Base-by-base conservation (phyloP, 2,888 invertebrate genomes). In the Rhamphomyia laevipes region DNA sequence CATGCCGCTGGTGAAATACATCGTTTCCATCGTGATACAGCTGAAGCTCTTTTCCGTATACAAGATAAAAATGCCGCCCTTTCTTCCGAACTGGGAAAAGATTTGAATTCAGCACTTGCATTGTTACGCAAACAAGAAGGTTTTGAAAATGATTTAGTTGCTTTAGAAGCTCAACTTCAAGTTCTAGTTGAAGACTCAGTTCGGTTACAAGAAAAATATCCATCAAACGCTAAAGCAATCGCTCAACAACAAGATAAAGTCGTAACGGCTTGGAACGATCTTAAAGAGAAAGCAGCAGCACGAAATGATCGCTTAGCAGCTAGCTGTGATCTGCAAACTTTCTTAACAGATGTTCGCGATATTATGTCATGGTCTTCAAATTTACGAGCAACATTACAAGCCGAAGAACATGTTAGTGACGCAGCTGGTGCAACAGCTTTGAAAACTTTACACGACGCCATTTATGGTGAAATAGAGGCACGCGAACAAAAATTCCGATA, bases 1-100 rank as follows among this genome's bases (percentile, higher is more conserved):
- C 83, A 85, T 63, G 96, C 93, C 1, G 97, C 97, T 2, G 95
- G 91, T 11, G 94, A 96, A 73, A 92, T 97, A 56, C 97, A 97
- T 71, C 81, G 94, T 48, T 97, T 95, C 78, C 96, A 97, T 72
- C 81, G 95, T 47, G 96, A 96, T 70, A 92, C 89, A 2, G 89
- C 86, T 18, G 95, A 96, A 63, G 86, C 93, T 2, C 70, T 92
- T 10, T 84, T 88, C 38, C 77, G 95, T 21, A 93, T 92, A 38
- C 89, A 87, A 56, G 94, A 92, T 66, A 92, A 94, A 64, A 82
- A 86, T 54, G 86, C 87, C 0, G 85, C 84, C 4, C 78, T 97
- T 40, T 86, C 88, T 1, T 83, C 83, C 2, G 87, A 88, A 55
- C 72, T 84, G 15, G 84, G 83, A 57, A 76, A 88, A 44, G 94